Percentiles rank a stretch among this genome's conserved stretches.
phyloP scores from a whole-genome alignment of 1,140 invertebrate genomes.

The Tribolium madens region DNA sequence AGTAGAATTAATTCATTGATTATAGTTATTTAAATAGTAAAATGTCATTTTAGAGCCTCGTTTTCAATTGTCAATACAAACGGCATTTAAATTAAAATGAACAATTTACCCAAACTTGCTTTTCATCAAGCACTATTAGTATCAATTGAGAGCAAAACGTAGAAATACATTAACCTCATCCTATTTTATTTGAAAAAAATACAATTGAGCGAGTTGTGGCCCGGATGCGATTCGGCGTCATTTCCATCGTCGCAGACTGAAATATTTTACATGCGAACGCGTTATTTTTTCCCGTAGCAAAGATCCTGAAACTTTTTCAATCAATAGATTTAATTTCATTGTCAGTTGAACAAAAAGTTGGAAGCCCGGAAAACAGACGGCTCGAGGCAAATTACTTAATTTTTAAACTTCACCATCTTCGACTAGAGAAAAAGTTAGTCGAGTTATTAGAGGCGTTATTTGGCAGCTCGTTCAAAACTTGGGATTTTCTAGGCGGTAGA shows the following conservation, averaged over 20 bases:
- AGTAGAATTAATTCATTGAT: no score
- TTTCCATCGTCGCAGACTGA: constrained; percentile 11
- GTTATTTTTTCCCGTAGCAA: constrained; percentile 4
- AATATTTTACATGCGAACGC: constrained; percentile 11
- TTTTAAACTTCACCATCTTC: constrained; percentile 34
- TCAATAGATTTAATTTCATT: constrained; percentile 52
- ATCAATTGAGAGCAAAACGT: background rate
- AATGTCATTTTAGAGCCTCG: background rate
- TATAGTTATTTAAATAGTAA: no score
- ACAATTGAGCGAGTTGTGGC: background rate
- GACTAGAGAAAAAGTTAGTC: constrained; percentile 17
- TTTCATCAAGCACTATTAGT: background rate
- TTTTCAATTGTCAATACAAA: background rate
- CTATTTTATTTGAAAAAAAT: background rate
- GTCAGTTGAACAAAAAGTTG: constrained; percentile 38
- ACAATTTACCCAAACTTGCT: background rate
- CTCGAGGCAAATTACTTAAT: constrained; percentile 46
- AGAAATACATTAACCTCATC: background rate
- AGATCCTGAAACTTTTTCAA: constrained; percentile 48
- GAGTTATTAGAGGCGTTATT: constrained; percentile 36
- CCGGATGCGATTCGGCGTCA: constrained; percentile 22
- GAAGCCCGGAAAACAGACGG: constrained; percentile 28
- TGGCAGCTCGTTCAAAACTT: constrained; percentile 33
- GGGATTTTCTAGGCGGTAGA: constrained; percentile 45
- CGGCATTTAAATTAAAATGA: background rate